Conservation (phyloP, 2,113 vertebrate species). For the Zosterops lateralis region DNA sequence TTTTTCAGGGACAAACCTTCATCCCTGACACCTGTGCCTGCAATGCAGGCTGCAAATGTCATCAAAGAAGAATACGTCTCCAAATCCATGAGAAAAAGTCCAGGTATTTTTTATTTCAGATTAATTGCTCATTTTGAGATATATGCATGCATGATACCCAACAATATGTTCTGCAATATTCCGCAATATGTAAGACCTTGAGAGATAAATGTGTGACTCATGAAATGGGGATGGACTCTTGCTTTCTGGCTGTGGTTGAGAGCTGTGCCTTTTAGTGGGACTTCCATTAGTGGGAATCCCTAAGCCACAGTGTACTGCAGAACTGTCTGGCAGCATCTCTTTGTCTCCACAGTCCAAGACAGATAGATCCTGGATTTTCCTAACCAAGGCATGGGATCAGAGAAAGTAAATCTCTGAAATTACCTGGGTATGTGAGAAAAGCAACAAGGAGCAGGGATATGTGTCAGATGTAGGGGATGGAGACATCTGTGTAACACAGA, state of each 20-base stretch:
- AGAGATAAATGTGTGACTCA: background rate
- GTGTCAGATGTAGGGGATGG: background rate
- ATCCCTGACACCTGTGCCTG: background rate
- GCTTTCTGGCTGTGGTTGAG: background rate
- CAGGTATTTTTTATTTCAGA: background rate
- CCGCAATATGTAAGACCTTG: background rate
- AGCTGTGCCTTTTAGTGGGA: background rate
- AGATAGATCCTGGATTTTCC: background rate
- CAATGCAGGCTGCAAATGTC: background rate
- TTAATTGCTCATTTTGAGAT: background rate
- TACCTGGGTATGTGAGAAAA: background rate
- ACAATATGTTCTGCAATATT: too few relatives aligned
- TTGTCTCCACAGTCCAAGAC: background rate
- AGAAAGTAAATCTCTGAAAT: background rate
- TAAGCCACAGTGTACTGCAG: background rate
- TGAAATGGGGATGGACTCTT: background rate
- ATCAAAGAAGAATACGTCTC: background rate
- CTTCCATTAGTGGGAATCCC: background rate
- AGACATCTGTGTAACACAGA: background rate
- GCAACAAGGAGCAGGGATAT: background rate
- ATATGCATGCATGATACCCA: background rate
- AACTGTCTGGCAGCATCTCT: background rate
- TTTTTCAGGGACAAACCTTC: background rate
- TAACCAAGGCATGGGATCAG: background rate
- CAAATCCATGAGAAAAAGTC: background rate